Evolutionary conservation across 2,888 invertebrate genomes (phyloP).

Genomic region (Dicycla oo): DNA sequence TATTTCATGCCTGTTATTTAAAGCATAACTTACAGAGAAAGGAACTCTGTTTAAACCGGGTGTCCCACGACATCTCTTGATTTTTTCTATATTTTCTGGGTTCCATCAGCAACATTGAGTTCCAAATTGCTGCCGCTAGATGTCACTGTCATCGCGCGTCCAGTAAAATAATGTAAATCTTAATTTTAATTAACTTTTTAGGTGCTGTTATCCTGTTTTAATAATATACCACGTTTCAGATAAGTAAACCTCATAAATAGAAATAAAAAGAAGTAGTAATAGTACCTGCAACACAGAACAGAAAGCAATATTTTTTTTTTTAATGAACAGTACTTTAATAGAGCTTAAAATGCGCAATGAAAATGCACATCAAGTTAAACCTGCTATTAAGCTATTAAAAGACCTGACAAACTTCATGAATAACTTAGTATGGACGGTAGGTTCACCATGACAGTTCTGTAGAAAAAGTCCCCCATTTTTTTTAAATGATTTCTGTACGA

Average conservation of each 20-base stretch:
- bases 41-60: neutral
- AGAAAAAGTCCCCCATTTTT: no score
- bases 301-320: no score
- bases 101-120: neutral
- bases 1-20: neutral
- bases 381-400: neutral
- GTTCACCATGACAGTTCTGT: neutral
- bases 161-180: neutral
- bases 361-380: neutral
- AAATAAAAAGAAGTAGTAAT: no score
- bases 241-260: neutral
- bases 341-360: neutral
- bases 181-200: neutral
- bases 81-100: neutral
- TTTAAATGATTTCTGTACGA: neutral
- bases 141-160: neutral
- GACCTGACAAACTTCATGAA: constrained; percentile 8
- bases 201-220: neutral
- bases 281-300: neutral
- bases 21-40: neutral
- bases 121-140: neutral
- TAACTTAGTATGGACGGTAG: neutral
- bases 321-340: neutral
- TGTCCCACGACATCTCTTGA: neutral
- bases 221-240: neutral